phyloP scores from a whole-genome alignment of 1,140 invertebrate species.

The Papilio xuthus region DNA sequence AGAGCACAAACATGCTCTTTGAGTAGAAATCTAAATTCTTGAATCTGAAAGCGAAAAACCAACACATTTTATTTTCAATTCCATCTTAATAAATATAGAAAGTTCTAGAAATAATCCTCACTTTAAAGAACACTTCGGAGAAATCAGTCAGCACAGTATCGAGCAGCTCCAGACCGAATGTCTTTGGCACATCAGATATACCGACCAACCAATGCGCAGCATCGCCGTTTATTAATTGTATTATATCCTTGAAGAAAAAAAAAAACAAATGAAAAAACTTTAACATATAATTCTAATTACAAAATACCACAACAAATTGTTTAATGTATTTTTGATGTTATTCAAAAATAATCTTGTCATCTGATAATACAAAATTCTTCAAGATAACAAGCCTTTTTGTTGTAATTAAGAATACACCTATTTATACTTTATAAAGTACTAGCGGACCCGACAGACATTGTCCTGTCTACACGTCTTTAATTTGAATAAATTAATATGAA shows the following conservation, averaged over 20 bases:
- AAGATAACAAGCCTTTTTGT: neutral
- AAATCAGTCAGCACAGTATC: constrained; percentile 97
- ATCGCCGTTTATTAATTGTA: constrained; percentile 97
- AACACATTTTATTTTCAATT: neutral
- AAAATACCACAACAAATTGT: neutral
- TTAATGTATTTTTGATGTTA: neutral
- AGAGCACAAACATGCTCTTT: constrained; percentile 98
- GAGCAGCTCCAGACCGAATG: constrained; percentile 97
- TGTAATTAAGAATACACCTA: no score
- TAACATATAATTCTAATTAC: constrained; percentile 13
- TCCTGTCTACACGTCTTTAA: no score
- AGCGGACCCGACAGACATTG: no score
- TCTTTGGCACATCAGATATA: constrained; percentile 98
- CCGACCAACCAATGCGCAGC: constrained; percentile 97
- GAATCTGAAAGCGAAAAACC: constrained; percentile 86
- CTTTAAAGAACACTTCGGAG: constrained; percentile 95
- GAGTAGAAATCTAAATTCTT: constrained; percentile 96
- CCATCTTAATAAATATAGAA: no score
- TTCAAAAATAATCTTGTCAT: constrained; percentile 6
- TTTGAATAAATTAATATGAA: no score
- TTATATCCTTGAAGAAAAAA: constrained; percentile 89
- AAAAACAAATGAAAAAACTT: neutral
- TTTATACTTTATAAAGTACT: no score
- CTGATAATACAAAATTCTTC: neutral
- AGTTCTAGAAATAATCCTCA: constrained; percentile 66